Base-by-base conservation (phyloP, 2,888 invertebrate species). In the Smittia aterrima region DNA sequence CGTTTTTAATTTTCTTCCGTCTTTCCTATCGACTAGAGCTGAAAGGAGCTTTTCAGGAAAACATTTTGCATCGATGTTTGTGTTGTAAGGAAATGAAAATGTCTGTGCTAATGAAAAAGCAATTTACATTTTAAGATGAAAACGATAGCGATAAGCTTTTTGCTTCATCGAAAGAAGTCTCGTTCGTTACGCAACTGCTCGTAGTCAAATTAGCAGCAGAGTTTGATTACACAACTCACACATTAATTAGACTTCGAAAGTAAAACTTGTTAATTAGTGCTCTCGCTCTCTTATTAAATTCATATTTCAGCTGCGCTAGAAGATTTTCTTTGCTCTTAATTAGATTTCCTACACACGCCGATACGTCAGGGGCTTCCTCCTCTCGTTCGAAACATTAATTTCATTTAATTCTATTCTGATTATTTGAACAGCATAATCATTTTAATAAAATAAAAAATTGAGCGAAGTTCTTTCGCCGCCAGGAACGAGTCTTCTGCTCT, bases 231-330 rank as follows among this genome's bases (percentile, higher is more conserved):
- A n/a, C 16, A 47, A 47, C 47, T n/a, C 53, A 27, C 24, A 32
- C 54, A 71, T 54, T 71, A 71, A 71, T 54, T 71, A 71, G 32
- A 54, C 70, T 47, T 71, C 53, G 27, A 71, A 53, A 25, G 41
- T 47, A 11, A n/a, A 47, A 47, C 47, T n/a, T 47, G 58, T 54
- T 71, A 71, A 71, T 71, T 71, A 71, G 54, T 25, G 53, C 54
- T 2, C 58, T 6, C 4, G 22, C 38, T 68, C 41, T 68, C 68
- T 41, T 27, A 71, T 27, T 27, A 54, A 54, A 71, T 27, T 53
- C 25, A 71, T 54, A 71, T 71, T 71, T 66, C 24, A 54, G 53
- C 7, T 68, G 68, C 47, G 68, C 25, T 41, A 68, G 47, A 71
- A 70, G 58, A 18, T 20, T 20, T 16, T 54, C 18, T n/a, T n/a